Evolutionary conservation across 2,888 invertebrate species (phyloP).

Genomic region (Sceliomorpha sp.): DNA sequence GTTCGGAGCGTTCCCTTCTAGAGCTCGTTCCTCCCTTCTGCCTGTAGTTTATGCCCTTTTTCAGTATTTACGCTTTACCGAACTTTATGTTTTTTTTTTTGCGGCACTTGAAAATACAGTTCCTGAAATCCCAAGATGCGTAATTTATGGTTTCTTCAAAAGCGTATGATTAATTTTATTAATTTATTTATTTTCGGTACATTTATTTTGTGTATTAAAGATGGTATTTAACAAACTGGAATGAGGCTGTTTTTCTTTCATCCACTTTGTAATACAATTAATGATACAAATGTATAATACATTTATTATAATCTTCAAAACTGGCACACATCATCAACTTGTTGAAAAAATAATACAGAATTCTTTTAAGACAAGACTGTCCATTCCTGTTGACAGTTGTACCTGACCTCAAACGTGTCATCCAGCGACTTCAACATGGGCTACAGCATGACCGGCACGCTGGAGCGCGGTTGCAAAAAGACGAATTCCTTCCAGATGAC

Average conservation of each 20-base stretch:
- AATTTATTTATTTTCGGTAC: too few relatives aligned
- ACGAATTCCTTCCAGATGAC: conserved; percentile 91
- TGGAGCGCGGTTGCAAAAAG: conserved; percentile 89
- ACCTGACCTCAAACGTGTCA: conserved; percentile 91
- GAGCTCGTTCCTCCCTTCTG: conserved; percentile 16
- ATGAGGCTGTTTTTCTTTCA: too few relatives aligned
- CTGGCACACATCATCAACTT: too few relatives aligned
- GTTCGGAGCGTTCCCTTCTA: conserved; percentile 27
- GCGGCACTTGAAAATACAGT: conserved; percentile 1
- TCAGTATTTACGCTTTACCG: conserved; percentile 29
- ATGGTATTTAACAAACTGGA: too few relatives aligned
- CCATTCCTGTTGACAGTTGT: conserved; percentile 82
- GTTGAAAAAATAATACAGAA: too few relatives aligned
- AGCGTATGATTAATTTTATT: too few relatives aligned
- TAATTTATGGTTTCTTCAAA: too few relatives aligned
- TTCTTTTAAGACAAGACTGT: neutral
- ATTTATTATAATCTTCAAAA: too few relatives aligned
- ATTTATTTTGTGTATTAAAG: too few relatives aligned
- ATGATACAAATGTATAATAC: too few relatives aligned
- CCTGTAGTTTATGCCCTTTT: conserved; percentile 25
- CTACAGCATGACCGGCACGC: conserved; percentile 92
- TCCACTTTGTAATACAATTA: too few relatives aligned
- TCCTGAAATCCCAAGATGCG: too few relatives aligned
- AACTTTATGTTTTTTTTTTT: conserved; percentile 25
- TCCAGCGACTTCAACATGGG: conserved; percentile 94